Conservation (phyloP, 2,797 vertebrate genomes). For the Enteromius argenteus region DNA sequence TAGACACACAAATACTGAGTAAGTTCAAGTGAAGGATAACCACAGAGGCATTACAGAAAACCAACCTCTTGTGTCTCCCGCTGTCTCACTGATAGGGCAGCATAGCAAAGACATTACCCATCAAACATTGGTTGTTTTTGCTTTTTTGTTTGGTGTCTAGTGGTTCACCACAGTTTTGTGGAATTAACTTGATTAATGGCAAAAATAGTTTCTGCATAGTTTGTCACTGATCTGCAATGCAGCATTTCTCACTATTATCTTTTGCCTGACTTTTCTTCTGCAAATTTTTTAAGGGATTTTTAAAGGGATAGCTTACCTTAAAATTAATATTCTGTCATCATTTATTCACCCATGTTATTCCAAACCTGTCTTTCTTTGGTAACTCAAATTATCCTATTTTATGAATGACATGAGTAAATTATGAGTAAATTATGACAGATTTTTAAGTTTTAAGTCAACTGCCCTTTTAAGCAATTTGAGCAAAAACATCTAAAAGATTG, state of each 20-base stretch:
- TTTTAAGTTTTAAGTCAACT: not conserved
- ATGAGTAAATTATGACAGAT: not conserved
- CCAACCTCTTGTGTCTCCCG: constrained; percentile 32
- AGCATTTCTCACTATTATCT: constrained; percentile 49
- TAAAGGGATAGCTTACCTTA: not conserved
- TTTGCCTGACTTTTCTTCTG: not conserved
- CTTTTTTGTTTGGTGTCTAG: constrained; percentile 57
- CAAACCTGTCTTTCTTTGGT: not conserved
- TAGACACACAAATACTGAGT: constrained; percentile 27
- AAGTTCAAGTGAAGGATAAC: constrained; percentile 44
- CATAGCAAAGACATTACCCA: constrained; percentile 53
- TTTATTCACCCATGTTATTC: not conserved
- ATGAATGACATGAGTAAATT: not conserved
- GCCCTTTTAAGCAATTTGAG: not conserved
- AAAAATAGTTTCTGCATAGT: constrained; percentile 46
- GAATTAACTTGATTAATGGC: constrained; percentile 58
- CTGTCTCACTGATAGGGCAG: constrained; percentile 36
- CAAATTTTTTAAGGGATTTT: no score
- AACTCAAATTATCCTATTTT: not conserved
- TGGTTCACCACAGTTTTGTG: constrained; percentile 58
- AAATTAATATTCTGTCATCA: not conserved
- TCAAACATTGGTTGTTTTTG: constrained; percentile 47
- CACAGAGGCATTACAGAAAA: constrained; percentile 38
- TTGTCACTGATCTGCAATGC: constrained; percentile 37
- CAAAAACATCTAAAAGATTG: not conserved